phyloP scores from a whole-genome alignment of 92 coral and sea anemone species.

The Zoanthus solanderi region DNA sequence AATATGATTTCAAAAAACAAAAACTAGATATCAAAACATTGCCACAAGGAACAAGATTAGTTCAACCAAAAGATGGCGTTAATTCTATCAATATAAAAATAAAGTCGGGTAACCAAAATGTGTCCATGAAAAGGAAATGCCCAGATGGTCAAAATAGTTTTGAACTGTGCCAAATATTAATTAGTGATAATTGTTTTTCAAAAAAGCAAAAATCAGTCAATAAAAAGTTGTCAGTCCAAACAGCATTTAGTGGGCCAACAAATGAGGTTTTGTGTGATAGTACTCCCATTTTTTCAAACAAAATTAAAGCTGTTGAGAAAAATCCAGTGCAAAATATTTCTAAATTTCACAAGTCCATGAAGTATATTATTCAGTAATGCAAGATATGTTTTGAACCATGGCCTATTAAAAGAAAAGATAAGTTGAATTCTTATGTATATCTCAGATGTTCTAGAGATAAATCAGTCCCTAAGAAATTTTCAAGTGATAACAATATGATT shows the following conservation, averaged over 20 bases:
- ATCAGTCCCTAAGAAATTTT: slow-evolving; percentile 23
- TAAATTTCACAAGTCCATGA: slow-evolving; percentile 35
- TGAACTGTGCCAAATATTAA: neutral
- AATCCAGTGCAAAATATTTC: slow-evolving; percentile 30
- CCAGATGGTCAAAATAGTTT: neutral
- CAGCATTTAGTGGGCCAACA: slow-evolving; percentile 35
- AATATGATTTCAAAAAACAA: neutral
- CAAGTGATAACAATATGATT: slow-evolving; percentile 14
- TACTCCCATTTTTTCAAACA: neutral
- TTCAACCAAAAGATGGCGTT: neutral
- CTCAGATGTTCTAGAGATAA: slow-evolving; percentile 21
- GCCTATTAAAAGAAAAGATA: slow-evolving; percentile 36
- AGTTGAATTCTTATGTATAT: slow-evolving; percentile 20
- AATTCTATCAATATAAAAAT: neutral
- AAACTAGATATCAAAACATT: neutral
- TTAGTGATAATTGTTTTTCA: slow-evolving; percentile 28
- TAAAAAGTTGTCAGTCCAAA: slow-evolving; percentile 20
- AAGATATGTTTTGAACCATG: slow-evolving; percentile 41
- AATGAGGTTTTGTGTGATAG: neutral
- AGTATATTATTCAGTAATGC: slow-evolving; percentile 34
- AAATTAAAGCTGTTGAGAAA: slow-evolving; percentile 10
- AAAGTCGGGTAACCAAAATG: neutral
- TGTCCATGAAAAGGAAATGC: neutral
- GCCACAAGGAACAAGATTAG: neutral
- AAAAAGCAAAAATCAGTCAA: slow-evolving; percentile 9